A percentile compares a stretch with the other conserved stretches of the same genome.
phyloP scores from a whole-genome alignment of 2,888 invertebrate species.

The Anarsia innoxiella region DNA sequence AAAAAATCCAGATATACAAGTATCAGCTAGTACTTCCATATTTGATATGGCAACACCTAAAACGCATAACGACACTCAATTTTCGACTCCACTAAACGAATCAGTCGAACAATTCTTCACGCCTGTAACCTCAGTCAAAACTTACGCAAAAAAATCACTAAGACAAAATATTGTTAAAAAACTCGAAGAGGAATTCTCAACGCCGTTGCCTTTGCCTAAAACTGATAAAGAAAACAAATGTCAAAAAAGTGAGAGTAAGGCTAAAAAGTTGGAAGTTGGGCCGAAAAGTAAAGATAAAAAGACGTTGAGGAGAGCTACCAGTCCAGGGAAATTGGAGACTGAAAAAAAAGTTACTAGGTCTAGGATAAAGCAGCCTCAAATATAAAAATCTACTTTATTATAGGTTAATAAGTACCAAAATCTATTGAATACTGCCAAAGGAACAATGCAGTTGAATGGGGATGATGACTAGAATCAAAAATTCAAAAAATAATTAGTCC shows the following conservation, averaged over 20 bases:
- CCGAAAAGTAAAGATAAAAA: slow-evolving; percentile 25
- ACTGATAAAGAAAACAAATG: slow-evolving; percentile 7
- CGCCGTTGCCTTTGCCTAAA: no score
- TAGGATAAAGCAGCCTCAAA: slow-evolving; percentile 11
- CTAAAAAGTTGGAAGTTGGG: no score
- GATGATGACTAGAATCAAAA: no score
- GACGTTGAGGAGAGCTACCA: slow-evolving; percentile 37
- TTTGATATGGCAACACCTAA: slow-evolving; percentile 18
- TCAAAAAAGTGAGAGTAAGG: slow-evolving; percentile 20
- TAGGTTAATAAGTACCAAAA: no score
- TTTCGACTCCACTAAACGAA: slow-evolving; percentile 39
- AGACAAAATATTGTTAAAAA: slow-evolving; percentile 47
- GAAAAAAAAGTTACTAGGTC: slow-evolving; percentile 23
- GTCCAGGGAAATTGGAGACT: slow-evolving; percentile 43
- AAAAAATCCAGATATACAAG: slow-evolving; percentile 20
- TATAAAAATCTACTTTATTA: no score
- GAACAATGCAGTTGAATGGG: no score
- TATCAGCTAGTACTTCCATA: not conserved
- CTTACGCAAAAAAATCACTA: slow-evolving; percentile 37
- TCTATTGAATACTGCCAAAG: no score
- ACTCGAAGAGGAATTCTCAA: slow-evolving; percentile 48
- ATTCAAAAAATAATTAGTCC: no score
- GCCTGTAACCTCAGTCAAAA: slow-evolving; percentile 44
- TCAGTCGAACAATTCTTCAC: slow-evolving; percentile 53
- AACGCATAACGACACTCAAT: slow-evolving; percentile 20